These are phyloP conservation scores for Rhinichthys klamathensis DNA, from an alignment of 2,113 vertebrate genomes.

Conservation along the genomic window DNA sequence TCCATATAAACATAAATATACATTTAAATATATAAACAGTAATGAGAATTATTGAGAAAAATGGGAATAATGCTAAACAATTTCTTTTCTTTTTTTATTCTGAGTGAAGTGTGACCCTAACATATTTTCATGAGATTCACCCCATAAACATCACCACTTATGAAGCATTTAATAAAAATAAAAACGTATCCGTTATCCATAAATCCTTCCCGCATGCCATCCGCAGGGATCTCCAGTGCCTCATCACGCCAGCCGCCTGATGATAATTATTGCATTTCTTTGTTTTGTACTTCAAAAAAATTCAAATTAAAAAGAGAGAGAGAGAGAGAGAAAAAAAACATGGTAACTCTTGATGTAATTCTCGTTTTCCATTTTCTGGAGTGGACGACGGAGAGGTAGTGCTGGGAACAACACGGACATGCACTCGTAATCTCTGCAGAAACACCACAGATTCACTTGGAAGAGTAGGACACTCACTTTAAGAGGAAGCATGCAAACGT, in stretches of 20 bases:
- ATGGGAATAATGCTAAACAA: not conserved
- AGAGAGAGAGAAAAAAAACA: slow-evolving; percentile 25
- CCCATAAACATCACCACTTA: not conserved
- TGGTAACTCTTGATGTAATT: slow-evolving; percentile 43
- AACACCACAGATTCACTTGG: slow-evolving; percentile 75
- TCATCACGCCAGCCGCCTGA: slow-evolving; percentile 63
- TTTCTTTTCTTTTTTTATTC: not conserved
- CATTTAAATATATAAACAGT: no score
- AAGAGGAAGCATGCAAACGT: slow-evolving; percentile 81
- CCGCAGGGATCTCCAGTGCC: not conserved
- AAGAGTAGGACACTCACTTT: slow-evolving; percentile 75
- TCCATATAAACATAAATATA: no score
- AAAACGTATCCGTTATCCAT: not conserved
- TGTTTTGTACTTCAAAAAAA: slow-evolving; percentile 65
- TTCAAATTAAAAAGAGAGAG: not conserved
- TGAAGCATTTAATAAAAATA: not conserved
- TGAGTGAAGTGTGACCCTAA: slow-evolving; percentile 4
- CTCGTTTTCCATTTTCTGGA: slow-evolving; percentile 52
- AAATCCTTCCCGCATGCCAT: not conserved
- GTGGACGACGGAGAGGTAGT: slow-evolving; percentile 70
- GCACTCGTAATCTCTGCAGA: slow-evolving; percentile 78
- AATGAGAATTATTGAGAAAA: not conserved
- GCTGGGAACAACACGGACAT: slow-evolving; percentile 77
- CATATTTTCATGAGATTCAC: not conserved
- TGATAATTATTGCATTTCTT: slow-evolving; percentile 80